phyloP scores from a whole-genome alignment of 2,113 vertebrate species.

The Merops nubicus region DNA sequence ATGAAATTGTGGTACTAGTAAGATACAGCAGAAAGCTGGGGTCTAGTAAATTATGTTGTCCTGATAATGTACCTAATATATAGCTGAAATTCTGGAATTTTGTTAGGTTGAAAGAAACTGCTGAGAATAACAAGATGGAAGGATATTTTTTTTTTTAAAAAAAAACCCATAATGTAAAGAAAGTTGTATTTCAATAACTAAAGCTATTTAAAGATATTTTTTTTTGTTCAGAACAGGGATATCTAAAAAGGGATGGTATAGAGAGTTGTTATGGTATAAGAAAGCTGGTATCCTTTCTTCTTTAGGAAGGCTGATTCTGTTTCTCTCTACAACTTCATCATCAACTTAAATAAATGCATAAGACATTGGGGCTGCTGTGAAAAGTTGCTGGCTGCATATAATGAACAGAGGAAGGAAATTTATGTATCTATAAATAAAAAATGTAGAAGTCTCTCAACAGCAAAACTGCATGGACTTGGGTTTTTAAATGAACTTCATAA shows the following conservation, averaged over 20 bases:
- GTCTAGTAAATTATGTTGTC: not conserved
- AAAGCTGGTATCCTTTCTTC: not conserved
- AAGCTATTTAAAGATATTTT: not conserved
- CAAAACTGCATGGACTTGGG: not conserved
- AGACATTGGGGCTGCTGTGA: not conserved
- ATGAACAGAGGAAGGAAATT: not conserved
- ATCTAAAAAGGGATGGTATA: not conserved
- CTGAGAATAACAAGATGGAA: not conserved
- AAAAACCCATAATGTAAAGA: too few species aligned
- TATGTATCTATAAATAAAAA: not conserved
- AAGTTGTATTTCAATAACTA: not conserved
- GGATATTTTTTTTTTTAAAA: too few species aligned
- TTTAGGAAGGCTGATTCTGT: not conserved
- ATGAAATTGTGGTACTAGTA: not conserved
- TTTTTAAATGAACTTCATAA: not conserved
- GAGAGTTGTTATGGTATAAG: not conserved
- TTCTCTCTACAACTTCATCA: not conserved
- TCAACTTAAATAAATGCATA: not conserved
- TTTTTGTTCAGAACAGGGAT: not conserved
- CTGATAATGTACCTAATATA: not conserved
- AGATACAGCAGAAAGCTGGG: not conserved
- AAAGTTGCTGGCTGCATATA: not conserved
- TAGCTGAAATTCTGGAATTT: not conserved
- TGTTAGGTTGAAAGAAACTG: not conserved
- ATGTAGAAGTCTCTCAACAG: not conserved